Conservation (phyloP, 2,797 vertebrate species). For the Microctenopoma stevenorrisi region DNA sequence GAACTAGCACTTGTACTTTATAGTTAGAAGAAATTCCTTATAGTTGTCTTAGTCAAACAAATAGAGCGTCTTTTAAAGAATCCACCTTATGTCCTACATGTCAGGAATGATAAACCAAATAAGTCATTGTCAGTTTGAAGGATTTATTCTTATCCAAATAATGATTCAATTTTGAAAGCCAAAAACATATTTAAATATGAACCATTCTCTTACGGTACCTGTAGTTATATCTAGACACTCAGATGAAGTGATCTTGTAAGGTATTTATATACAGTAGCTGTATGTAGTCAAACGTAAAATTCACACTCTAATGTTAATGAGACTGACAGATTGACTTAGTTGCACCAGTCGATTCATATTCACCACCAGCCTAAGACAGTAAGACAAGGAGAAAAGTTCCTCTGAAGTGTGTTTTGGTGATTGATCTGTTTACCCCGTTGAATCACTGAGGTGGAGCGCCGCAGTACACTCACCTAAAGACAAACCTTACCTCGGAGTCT, state of each 20-base stretch:
- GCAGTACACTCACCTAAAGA: constrained; percentile 43
- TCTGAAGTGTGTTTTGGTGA: constrained; percentile 65
- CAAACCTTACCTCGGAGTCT: constrained; percentile 37
- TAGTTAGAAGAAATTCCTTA: not conserved
- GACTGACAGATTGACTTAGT: constrained; percentile 28
- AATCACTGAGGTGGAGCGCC: constrained; percentile 62
- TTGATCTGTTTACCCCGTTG: constrained; percentile 77
- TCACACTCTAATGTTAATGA: constrained; percentile 17
- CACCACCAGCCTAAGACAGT: constrained; percentile 41
- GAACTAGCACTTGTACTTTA: constrained; percentile 28
- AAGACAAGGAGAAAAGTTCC: constrained; percentile 49
- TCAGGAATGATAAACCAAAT: constrained; percentile 49
- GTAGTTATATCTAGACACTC: not conserved
- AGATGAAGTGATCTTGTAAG: constrained; percentile 1
- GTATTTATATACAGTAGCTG: not conserved
- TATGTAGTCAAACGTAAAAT: not conserved
- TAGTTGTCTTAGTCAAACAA: constrained; percentile 10
- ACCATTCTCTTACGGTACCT: not conserved
- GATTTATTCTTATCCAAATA: constrained; percentile 49
- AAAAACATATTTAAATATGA: constrained; percentile 27
- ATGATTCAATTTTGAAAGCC: constrained; percentile 45
- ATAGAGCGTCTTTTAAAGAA: constrained; percentile 14
- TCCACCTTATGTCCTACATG: constrained; percentile 6
- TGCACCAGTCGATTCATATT: constrained; percentile 55
- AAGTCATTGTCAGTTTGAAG: constrained; percentile 34